phyloP scores from a whole-genome alignment of 2,113 vertebrate genomes.

The Dermatemys mawii region DNA sequence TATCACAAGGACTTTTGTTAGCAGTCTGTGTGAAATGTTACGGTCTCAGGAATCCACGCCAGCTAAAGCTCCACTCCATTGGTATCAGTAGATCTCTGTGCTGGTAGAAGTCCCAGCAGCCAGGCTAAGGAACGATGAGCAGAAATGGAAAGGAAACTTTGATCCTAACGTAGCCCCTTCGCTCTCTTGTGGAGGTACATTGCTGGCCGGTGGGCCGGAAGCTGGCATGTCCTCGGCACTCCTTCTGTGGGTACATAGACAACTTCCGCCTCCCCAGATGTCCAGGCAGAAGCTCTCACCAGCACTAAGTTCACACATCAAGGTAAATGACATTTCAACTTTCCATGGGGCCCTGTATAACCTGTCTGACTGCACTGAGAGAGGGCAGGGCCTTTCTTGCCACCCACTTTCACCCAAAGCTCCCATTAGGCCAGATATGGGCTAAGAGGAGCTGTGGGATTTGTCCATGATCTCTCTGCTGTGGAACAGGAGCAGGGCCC shows the following conservation, averaged over 20 bases:
- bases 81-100: not conserved
- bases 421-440: not conserved
- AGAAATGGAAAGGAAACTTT: not conserved
- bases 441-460: not conserved
- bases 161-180: no score
- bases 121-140: not conserved
- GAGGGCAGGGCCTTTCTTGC: not conserved
- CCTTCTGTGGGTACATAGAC: not conserved
- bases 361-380: not conserved
- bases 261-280: no score
- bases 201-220: no score
- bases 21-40: not conserved
- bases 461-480: not conserved
- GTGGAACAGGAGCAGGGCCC: not conserved
- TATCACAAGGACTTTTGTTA: not conserved
- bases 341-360: not conserved
- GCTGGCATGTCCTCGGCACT: not conserved
- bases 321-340: not conserved
- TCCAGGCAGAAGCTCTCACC: not conserved
- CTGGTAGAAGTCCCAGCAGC: not conserved
- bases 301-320: not conserved
- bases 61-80: not conserved
- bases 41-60: not conserved
- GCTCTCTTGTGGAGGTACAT: no score
- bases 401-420: not conserved